These are phyloP conservation scores for Charanyca ferruginea DNA, from an alignment of 2,888 invertebrate species.

Conservation along the genomic window DNA sequence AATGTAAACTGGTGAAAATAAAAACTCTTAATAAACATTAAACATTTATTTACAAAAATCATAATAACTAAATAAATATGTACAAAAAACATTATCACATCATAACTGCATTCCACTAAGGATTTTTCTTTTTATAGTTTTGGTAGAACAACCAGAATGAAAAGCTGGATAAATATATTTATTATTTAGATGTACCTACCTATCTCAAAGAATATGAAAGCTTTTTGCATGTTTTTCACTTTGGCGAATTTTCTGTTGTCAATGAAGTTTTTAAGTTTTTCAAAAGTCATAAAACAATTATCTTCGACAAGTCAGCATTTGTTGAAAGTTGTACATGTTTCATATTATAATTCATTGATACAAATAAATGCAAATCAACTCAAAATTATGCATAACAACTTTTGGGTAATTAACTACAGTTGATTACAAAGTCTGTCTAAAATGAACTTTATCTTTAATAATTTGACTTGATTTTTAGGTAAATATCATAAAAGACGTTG, in stretches of 20 bases:
- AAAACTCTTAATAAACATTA: constrained; percentile 64
- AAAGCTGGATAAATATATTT: constrained; percentile 23
- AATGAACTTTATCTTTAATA: constrained; percentile 1
- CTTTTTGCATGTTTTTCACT: constrained; percentile 30
- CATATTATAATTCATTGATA: constrained; percentile 4
- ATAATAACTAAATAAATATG: constrained; percentile 79
- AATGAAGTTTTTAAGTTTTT: neutral
- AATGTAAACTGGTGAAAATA: constrained; percentile 28
- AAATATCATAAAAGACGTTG: neutral
- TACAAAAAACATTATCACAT: constrained; percentile 80
- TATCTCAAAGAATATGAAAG: constrained; percentile 22
- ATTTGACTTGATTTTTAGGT: neutral
- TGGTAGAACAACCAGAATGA: constrained; percentile 22
- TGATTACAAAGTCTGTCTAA: neutral
- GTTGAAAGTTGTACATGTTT: constrained; percentile 5
- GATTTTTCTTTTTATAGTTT: constrained; percentile 21
- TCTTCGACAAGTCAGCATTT: neutral
- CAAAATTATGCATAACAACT: constrained; percentile 36
- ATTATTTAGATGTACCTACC: constrained; percentile 6
- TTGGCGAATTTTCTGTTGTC: constrained; percentile 12
- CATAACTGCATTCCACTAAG: constrained; percentile 62
- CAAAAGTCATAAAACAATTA: neutral
- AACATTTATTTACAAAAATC: constrained; percentile 80
- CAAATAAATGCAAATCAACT: constrained; percentile 32
- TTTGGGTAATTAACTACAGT: constrained; percentile 24